These are phyloP conservation scores for Hylaea fasciaria DNA, from an alignment of 2,888 invertebrate species.

Conservation along the genomic window DNA sequence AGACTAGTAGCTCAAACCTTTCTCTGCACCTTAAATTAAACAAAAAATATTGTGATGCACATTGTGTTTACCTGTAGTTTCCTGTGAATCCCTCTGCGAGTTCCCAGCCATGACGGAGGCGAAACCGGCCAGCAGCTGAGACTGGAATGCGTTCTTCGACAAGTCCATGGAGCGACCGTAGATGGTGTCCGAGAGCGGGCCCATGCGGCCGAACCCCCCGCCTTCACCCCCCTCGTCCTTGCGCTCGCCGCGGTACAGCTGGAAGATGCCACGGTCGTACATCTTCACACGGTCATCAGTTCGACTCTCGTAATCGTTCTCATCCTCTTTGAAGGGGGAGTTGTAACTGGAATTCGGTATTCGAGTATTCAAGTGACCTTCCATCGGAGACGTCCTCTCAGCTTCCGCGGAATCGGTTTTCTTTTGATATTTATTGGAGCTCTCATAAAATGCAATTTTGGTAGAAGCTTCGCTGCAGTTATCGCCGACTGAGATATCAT, in stretches of 20 bases:
- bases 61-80: constrained; percentile 61
- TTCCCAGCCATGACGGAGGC: constrained; percentile 76
- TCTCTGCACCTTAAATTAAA: too few species aligned
- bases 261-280: constrained; percentile 74
- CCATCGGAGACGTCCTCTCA: constrained; percentile 62
- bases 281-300: constrained; percentile 68
- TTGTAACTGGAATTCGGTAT: constrained; percentile 66
- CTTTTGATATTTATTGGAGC: constrained; percentile 52
- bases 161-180: constrained; percentile 78
- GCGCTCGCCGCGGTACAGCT: constrained; percentile 70
- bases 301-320: constrained; percentile 65
- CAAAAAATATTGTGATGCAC: background rate
- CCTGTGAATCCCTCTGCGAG: constrained; percentile 71
- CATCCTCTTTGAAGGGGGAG: constrained; percentile 75
- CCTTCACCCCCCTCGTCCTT: constrained; percentile 61
- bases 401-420: constrained; percentile 56
- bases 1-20: too few species aligned
- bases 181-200: constrained; percentile 66
- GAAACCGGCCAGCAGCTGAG: constrained; percentile 75
- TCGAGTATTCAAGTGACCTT: constrained; percentile 63
- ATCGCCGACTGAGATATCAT: constrained; percentile 78
- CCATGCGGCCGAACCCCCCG: constrained; percentile 61
- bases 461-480: constrained; percentile 76
- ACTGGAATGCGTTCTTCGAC: constrained; percentile 74
- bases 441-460: constrained; percentile 43